These are phyloP conservation scores for Drosophila melanica DNA, from an alignment of 1,140 invertebrate genomes.

Conservation along the genomic window DNA sequence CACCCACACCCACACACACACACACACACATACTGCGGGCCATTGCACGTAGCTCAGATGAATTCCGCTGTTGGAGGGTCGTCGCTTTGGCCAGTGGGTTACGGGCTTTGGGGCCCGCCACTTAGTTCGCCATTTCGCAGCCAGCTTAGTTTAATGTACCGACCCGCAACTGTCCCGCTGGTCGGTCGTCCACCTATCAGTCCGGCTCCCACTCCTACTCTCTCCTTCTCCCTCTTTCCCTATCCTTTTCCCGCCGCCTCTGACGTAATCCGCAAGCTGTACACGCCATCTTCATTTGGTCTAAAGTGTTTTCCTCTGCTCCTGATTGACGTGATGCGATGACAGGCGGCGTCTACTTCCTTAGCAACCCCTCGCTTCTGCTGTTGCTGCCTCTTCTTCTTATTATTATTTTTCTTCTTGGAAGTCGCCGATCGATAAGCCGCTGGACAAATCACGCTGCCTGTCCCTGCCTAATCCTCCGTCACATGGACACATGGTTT, in stretches of 20 bases:
- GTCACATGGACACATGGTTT: no score
- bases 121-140: slow-evolving; percentile 70
- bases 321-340: slow-evolving; percentile 70
- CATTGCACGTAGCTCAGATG: slow-evolving; percentile 18
- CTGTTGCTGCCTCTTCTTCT: neutral
- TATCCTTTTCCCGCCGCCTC: no score
- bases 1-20: slow-evolving; percentile 5
- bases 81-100: neutral
- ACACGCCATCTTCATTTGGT: slow-evolving; percentile 15
- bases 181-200: slow-evolving; percentile 1
- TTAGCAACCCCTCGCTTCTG: neutral
- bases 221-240: neutral
- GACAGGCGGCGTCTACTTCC: slow-evolving; percentile 25
- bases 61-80: neutral
- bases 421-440: slow-evolving; percentile 29
- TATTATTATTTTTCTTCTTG: neutral
- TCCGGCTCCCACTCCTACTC: slow-evolving; percentile 11
- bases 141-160: slow-evolving; percentile 72
- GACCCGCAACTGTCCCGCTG: neutral
- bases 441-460: slow-evolving; percentile 1
- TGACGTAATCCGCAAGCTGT: no score
- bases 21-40: neutral
- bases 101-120: slow-evolving; percentile 41
- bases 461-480: slow-evolving; percentile 6
- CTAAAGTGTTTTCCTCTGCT: slow-evolving; percentile 65